A percentile compares a stretch with the other conserved stretches of the same genome.
Evolutionary conservation across 2,888 invertebrate species (phyloP).

Genomic region (Sarcophaga variegata): DNA sequence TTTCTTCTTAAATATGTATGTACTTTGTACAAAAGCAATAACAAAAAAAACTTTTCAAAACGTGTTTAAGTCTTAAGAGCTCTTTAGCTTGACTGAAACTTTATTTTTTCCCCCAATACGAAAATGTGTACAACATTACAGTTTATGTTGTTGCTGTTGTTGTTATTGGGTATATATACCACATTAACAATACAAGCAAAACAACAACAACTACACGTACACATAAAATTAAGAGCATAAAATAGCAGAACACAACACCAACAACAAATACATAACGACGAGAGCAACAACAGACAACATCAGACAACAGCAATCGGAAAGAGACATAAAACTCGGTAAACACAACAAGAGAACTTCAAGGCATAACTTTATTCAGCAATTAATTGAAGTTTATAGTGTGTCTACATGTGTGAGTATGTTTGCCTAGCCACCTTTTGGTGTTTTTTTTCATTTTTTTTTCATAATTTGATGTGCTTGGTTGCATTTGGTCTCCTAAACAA

Average conservation of each 20-base stretch:
- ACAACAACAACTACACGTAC: background rate
- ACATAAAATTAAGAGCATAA: background rate
- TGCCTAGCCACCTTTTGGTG: background rate
- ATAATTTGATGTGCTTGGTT: background rate
- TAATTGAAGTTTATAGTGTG: background rate
- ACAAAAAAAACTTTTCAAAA: slow-evolving; percentile 70
- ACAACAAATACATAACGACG: slow-evolving; percentile 13
- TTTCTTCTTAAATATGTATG: slow-evolving; percentile 28
- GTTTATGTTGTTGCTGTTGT: background rate
- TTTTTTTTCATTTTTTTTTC: slow-evolving; percentile 3
- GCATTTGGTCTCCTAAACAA: background rate
- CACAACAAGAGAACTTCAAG: background rate
- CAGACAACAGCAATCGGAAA: background rate
- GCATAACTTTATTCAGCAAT: background rate
- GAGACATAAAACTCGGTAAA: slow-evolving; percentile 6
- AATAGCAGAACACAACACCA: slow-evolving; percentile 65
- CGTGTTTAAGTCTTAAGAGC: slow-evolving; percentile 80
- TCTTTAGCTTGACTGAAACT: slow-evolving; percentile 74
- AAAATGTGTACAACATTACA: background rate
- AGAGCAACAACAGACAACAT: background rate
- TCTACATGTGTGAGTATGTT: background rate
- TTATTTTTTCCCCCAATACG: slow-evolving; percentile 35
- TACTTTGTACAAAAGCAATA: slow-evolving; percentile 57
- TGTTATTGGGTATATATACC: background rate
- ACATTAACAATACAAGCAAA: background rate